Conservation (phyloP, 1,140 invertebrate genomes). For the Drosophila mojavensis region DNA sequence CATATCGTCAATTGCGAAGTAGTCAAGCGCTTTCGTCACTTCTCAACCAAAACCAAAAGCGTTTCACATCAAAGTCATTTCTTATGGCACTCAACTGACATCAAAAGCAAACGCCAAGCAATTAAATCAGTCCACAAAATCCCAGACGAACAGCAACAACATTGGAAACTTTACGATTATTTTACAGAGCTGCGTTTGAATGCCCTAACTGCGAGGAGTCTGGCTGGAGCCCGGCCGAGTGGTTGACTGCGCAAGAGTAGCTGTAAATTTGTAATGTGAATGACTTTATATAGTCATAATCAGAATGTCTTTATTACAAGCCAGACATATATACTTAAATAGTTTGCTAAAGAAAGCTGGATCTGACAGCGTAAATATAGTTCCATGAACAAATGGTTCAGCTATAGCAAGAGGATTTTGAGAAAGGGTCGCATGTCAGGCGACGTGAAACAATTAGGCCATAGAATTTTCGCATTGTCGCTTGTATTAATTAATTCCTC, state of each 20-base stretch:
- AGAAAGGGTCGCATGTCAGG: background rate
- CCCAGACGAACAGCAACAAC: slow-evolving; percentile 15
- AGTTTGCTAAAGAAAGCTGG: background rate
- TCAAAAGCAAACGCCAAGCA: slow-evolving; percentile 31
- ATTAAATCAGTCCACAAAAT: slow-evolving; percentile 42
- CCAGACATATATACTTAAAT: background rate
- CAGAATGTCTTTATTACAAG: background rate
- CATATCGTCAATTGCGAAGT: background rate
- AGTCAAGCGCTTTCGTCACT: background rate
- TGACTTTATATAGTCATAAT: slow-evolving; percentile 1
- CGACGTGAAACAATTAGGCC: background rate
- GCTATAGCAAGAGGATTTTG: no score
- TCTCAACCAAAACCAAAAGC: slow-evolving; percentile 3
- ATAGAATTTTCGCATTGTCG: slow-evolving; percentile 6
- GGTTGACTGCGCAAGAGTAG: background rate
- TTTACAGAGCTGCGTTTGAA: slow-evolving; percentile 8
- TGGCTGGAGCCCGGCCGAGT: background rate
- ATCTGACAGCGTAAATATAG: background rate
- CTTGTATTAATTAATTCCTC: slow-evolving; percentile 52
- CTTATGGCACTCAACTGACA: slow-evolving; percentile 12
- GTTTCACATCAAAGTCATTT: slow-evolving; percentile 22
- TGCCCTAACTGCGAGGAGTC: slow-evolving; percentile 17
- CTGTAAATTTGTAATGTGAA: background rate
- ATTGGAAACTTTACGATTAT: slow-evolving; percentile 25
- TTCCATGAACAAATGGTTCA: background rate